phyloP scores from a whole-genome alignment of 2,888 invertebrate species.

The Campopleginae sp. region DNA sequence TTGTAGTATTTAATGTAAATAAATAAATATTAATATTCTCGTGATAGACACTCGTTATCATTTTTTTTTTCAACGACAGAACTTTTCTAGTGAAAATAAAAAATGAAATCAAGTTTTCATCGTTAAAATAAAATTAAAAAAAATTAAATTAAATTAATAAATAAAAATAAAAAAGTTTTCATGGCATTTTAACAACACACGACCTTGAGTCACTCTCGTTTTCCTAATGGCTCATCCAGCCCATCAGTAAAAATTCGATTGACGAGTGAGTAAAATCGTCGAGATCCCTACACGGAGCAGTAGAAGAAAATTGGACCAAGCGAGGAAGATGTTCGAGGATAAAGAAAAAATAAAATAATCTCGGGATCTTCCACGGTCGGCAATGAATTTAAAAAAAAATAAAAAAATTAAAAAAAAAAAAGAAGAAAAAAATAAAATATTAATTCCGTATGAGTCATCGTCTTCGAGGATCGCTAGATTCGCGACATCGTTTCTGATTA shows the following conservation, averaged over 20 bases:
- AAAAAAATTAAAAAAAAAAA: background rate
- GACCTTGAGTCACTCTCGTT: no score
- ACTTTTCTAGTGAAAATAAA: no score
- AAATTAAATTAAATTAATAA: no score
- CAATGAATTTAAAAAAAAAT: background rate
- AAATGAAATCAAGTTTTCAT: no score
- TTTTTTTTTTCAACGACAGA: background rate
- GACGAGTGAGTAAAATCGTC: no score
- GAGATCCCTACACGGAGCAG: no score
- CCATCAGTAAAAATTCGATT: no score
- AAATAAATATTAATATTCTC: conserved; percentile 1
- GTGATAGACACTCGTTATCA: background rate
- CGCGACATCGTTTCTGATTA: conserved; percentile 19
- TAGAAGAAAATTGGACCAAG: background rate
- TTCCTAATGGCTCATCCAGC: no score
- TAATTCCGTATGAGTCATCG: conserved; percentile 19
- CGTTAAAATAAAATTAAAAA: no score
- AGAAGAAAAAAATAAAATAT: background rate
- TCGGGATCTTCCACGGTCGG: background rate
- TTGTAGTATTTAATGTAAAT: conserved; percentile 15
- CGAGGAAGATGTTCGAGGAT: background rate
- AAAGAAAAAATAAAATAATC: background rate
- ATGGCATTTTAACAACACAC: no score
- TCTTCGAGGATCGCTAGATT: background rate
- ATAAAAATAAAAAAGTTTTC: no score